phyloP scores from a whole-genome alignment of 2,888 invertebrate genomes.

The Podabrus alpinus region DNA sequence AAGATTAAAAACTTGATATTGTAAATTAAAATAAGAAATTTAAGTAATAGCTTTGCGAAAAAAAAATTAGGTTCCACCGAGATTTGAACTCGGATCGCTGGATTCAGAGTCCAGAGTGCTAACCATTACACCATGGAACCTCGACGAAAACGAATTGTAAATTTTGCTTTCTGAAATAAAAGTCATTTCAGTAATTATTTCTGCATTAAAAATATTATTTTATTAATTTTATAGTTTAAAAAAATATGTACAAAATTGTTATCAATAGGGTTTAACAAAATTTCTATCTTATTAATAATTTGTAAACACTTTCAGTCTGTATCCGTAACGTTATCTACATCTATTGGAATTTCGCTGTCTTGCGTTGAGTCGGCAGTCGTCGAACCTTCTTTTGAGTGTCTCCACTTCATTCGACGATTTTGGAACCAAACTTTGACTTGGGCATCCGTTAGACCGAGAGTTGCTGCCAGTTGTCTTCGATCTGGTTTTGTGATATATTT shows the following conservation, averaged over 20 bases:
- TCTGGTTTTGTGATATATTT: slow-evolving; percentile 97
- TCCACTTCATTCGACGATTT: slow-evolving; percentile 63
- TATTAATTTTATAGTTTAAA: background rate
- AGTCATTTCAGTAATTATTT: too few species aligned
- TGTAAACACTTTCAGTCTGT: slow-evolving; percentile 34
- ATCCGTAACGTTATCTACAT: slow-evolving; percentile 52
- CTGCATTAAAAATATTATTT: background rate
- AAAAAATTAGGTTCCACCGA: slow-evolving; percentile 65
- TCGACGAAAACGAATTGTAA: background rate
- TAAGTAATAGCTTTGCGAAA: background rate
- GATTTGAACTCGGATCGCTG: slow-evolving; percentile 81
- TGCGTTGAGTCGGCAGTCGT: slow-evolving; percentile 51
- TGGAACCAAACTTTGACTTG: slow-evolving; percentile 96
- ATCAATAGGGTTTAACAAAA: background rate
- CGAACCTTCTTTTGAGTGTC: slow-evolving; percentile 53
- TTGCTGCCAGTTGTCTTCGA: slow-evolving; percentile 86
- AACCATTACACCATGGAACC: slow-evolving; percentile 78
- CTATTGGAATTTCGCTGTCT: slow-evolving; percentile 52
- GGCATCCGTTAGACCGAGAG: slow-evolving; percentile 90
- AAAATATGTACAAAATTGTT: background rate
- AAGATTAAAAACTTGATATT: background rate
- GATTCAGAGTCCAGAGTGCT: slow-evolving; percentile 82
- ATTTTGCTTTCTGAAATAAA: background rate
- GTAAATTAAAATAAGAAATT: background rate
- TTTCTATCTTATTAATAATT: background rate